Base-by-base conservation (phyloP, 1,140 invertebrate species). In the Macrotrachela quadricornifera region DNA sequence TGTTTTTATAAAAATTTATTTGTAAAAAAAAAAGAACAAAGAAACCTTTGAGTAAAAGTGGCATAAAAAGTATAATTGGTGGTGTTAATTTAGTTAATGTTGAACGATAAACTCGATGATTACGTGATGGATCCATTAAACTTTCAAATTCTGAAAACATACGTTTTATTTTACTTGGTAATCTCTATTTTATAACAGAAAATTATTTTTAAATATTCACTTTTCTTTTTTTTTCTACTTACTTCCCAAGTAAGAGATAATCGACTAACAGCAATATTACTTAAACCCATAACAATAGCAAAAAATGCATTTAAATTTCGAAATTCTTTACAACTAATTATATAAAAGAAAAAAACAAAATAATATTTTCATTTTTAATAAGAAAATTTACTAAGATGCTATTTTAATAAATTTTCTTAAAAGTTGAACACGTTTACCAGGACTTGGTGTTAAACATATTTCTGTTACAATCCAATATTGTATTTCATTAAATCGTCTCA, bases 391-490 rank as follows among this genome's bases (percentile, higher is more conserved):
- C 82, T 83, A 79, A 50, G 78, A 76, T 16, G 83, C 82, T 18
- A 85, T 67, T 73, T 86, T 85, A 59, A 86, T 85, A 63, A 86
- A 82, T 66, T 85, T 86, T 49, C 79, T 71, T 17, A 86, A 67
- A 4, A 84, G 71, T 18, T 79, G 75, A 0, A 84, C 79, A 38
- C 83, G 67, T 67, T 82, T 82, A 55, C 76, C 78, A n/a, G 82
- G 65, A 59, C 76, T 80, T 18, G 67, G 66, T 13, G 80, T 76
- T 46, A 82, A 73, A 37, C 80, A 77, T 60, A 85, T 77, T 68
- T 86, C 83, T 4, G 83, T 85, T 21, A 80, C 80, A 37, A 83
- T 79, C 83, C 83, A 86, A 65, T 76, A 84, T 68, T 86, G 83
- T 42, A 85, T 75, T 68, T 85, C 81, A 62, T 84, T 85, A 66